Conservation (phyloP, 2,113 vertebrate genomes). For the Onychorhynchus coronatus region DNA sequence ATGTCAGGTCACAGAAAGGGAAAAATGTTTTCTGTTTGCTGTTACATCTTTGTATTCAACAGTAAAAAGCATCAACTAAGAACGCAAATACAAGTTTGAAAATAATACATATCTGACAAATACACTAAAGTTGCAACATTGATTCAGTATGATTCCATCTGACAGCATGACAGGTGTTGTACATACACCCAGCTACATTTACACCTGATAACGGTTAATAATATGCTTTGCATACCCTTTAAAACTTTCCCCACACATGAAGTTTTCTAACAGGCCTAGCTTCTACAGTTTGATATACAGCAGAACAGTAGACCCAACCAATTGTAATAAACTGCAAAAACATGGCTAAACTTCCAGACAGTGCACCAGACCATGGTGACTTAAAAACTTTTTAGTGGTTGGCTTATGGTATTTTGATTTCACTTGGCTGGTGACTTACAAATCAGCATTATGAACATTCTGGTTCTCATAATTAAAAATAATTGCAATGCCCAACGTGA, state of each 20-base stretch:
- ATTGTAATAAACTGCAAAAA: slow-evolving; percentile 3
- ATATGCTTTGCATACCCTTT: background rate
- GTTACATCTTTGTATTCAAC: slow-evolving; percentile 80
- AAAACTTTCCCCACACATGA: background rate
- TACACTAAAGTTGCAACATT: slow-evolving; percentile 54
- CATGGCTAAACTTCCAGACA: slow-evolving; percentile 19
- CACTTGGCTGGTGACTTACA: background rate
- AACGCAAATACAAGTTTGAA: slow-evolving; percentile 77
- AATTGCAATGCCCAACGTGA: background rate
- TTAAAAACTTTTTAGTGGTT: slow-evolving; percentile 25
- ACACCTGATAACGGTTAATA: background rate
- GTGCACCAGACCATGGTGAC: slow-evolving; percentile 13
- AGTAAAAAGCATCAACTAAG: slow-evolving; percentile 67
- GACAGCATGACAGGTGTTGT: background rate
- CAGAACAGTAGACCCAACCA: background rate
- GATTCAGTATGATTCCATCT: slow-evolving; percentile 35
- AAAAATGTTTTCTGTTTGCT: slow-evolving; percentile 86
- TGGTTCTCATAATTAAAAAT: slow-evolving; percentile 6
- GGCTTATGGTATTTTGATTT: slow-evolving; percentile 29
- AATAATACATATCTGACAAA: slow-evolving; percentile 70
- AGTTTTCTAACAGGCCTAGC: background rate
- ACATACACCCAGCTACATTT: background rate
- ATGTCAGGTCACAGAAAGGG: slow-evolving; percentile 86
- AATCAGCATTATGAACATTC: background rate
- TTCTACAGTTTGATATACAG: background rate